Evolutionary conservation across 2,888 invertebrate species (phyloP).

Genomic region (Augiades crinisus): DNA sequence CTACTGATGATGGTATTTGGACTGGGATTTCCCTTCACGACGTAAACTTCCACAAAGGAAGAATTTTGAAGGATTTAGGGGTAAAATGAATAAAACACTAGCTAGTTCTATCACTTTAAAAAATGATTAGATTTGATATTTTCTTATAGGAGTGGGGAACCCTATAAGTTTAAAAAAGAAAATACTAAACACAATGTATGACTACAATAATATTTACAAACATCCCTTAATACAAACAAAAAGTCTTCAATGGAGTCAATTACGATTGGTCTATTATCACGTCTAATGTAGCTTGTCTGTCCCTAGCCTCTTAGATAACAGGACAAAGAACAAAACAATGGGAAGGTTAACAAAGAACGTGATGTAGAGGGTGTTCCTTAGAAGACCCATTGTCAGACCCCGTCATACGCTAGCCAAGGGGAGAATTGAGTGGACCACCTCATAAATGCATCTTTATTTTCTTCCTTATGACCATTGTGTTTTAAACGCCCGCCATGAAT

Average conservation of each 20-base stretch:
- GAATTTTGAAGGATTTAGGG: too few species aligned
- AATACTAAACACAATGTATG: too few species aligned
- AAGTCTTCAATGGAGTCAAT: slow-evolving; percentile 23
- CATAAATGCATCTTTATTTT: slow-evolving; percentile 39
- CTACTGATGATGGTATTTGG: too few species aligned
- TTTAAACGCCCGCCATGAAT: slow-evolving; percentile 56
- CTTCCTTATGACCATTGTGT: slow-evolving; percentile 41
- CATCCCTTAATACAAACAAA: not conserved
- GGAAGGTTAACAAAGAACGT: slow-evolving; percentile 55
- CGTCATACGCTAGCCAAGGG: slow-evolving; percentile 46
- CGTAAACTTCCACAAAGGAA: too few species aligned
- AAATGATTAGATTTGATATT: too few species aligned
- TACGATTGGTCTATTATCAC: slow-evolving; percentile 43
- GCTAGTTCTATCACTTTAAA: too few species aligned
- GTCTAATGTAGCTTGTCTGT: slow-evolving; percentile 46
- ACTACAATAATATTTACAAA: slow-evolving; percentile 14
- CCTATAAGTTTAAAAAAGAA: too few species aligned
- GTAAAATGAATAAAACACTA: too few species aligned
- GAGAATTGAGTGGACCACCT: slow-evolving; percentile 40
- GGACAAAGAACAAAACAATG: slow-evolving; percentile 61
- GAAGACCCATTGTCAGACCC: slow-evolving; percentile 61
- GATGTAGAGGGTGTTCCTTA: slow-evolving; percentile 55
- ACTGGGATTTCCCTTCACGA: too few species aligned
- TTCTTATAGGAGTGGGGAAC: too few species aligned
- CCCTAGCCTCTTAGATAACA: slow-evolving; percentile 53